Conservation (phyloP, 2,888 invertebrate genomes). For the Lochmaea crataegi region DNA sequence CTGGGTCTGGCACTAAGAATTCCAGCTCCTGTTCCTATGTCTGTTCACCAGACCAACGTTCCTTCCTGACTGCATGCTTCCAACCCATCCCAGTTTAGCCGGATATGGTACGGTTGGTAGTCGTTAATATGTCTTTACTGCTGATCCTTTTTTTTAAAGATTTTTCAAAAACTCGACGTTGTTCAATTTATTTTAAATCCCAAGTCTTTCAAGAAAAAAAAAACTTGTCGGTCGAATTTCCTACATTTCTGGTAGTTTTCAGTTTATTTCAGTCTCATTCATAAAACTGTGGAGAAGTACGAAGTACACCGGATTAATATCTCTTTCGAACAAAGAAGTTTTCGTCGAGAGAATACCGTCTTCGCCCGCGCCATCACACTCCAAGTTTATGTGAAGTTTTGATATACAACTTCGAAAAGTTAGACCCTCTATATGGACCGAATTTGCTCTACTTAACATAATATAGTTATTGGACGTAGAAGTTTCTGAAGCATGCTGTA, state of each 20-base stretch:
- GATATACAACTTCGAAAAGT: conserved; percentile 48
- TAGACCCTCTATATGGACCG: conserved; percentile 46
- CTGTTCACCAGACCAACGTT: too few species aligned
- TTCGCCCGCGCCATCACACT: conserved; percentile 21
- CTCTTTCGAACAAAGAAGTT: conserved; percentile 26
- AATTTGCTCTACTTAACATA: conserved; percentile 55
- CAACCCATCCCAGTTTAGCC: too few species aligned
- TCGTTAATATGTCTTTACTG: too few species aligned
- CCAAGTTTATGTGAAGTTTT: conserved; percentile 44
- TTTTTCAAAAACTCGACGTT: not conserved
- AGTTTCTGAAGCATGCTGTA: conserved; percentile 57
- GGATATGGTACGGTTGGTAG: too few species aligned
- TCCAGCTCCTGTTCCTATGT: too few species aligned
- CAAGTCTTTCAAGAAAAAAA: not conserved
- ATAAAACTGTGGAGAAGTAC: conserved; percentile 17
- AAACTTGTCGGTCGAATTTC: conserved; percentile 4
- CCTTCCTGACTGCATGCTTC: too few species aligned
- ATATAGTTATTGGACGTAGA: conserved; percentile 55
- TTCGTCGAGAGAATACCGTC: conserved; percentile 1
- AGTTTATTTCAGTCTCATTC: conserved; percentile 15
- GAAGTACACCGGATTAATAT: conserved; percentile 25
- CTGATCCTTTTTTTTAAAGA: not conserved
- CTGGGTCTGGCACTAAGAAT: too few species aligned
- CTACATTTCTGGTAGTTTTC: not conserved
- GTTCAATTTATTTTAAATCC: not conserved